These are phyloP conservation scores for Mythimna pallens DNA, from an alignment of 2,888 invertebrate genomes.

Conservation along the genomic window DNA sequence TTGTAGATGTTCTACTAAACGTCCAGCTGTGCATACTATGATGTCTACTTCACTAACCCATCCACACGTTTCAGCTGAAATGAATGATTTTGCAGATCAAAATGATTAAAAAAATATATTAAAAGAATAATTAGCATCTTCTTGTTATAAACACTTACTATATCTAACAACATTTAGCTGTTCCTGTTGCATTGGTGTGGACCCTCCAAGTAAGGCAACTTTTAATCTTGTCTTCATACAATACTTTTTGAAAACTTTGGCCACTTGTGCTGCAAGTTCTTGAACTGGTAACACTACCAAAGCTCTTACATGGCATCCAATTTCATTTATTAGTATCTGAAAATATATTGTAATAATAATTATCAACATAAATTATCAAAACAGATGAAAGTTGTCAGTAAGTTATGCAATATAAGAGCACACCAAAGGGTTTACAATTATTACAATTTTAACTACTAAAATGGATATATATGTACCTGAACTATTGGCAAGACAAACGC, in stretches of 20 bases:
- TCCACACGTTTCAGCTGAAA: conserved; percentile 90
- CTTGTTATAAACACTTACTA: conserved; percentile 74
- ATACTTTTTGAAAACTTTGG: conserved; percentile 94
- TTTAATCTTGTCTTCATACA: conserved; percentile 92
- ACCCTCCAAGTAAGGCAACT: conserved; percentile 93
- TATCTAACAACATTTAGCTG: conserved; percentile 91
- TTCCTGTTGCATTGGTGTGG: conserved; percentile 92
- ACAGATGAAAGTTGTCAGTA: neutral
- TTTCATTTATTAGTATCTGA: conserved; percentile 91
- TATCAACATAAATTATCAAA: neutral
- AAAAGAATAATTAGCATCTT: conserved; percentile 63
- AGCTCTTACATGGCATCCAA: conserved; percentile 94
- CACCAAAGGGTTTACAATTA: neutral
- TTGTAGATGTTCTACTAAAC: conserved; percentile 97
- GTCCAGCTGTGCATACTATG: conserved; percentile 97
- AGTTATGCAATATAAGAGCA: neutral
- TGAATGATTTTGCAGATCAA: conserved; percentile 11
- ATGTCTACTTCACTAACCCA: conserved; percentile 94
- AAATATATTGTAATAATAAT: conserved; percentile 51
- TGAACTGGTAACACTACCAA: conserved; percentile 98
- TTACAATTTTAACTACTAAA: too few relatives aligned
- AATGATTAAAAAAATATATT: neutral
- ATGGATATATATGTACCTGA: conserved; percentile 87
- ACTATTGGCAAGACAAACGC: conserved; percentile 98
- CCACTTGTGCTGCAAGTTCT: conserved; percentile 97